These are phyloP conservation scores for Melanotaenia trifasciata DNA, from an alignment of 2,797 vertebrate genomes.

Conservation along the genomic window DNA sequence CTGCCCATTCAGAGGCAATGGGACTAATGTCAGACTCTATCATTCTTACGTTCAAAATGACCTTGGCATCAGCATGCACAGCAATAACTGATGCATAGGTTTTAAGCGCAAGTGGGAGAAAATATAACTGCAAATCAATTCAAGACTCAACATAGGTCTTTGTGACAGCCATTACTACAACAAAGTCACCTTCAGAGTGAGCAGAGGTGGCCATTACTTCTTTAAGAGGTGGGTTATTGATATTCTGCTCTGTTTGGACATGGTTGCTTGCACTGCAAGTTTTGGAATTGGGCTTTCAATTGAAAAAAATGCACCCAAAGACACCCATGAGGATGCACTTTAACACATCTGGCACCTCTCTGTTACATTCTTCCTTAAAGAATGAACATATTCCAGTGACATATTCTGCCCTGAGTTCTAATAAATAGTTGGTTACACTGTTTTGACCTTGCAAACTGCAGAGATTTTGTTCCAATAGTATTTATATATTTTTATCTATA, in stretches of 20 bases:
- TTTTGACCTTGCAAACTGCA: conserved; percentile 7
- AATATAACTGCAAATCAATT: conserved; percentile 84
- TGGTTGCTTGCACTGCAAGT: conserved; percentile 79
- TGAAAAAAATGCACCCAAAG: conserved; percentile 52
- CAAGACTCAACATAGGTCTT: conserved; percentile 73
- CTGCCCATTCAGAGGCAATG: conserved; percentile 76
- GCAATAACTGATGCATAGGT: conserved; percentile 73
- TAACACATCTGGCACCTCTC: conserved; percentile 37
- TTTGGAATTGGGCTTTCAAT: conserved; percentile 70
- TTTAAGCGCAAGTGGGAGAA: conserved; percentile 72
- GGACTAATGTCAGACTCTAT: conserved; percentile 81
- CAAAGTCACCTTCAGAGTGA: conserved; percentile 82
- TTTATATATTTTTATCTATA: background rate
- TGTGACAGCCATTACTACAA: conserved; percentile 75
- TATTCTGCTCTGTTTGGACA: conserved; percentile 73
- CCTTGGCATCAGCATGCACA: conserved; percentile 80
- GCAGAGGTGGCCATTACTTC: conserved; percentile 73
- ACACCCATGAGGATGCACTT: conserved; percentile 30
- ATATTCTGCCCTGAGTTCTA: background rate
- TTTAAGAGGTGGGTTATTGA: conserved; percentile 75
- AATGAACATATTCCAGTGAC: background rate
- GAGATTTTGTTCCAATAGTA: background rate
- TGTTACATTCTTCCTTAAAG: conserved; percentile 12
- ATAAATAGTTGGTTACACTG: conserved; percentile 6
- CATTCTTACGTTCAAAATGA: conserved; percentile 81